A percentile compares a stretch with the other conserved stretches of the same genome.
Conservation (phyloP, 2,113 vertebrate genomes). For the Murina feae region DNA sequence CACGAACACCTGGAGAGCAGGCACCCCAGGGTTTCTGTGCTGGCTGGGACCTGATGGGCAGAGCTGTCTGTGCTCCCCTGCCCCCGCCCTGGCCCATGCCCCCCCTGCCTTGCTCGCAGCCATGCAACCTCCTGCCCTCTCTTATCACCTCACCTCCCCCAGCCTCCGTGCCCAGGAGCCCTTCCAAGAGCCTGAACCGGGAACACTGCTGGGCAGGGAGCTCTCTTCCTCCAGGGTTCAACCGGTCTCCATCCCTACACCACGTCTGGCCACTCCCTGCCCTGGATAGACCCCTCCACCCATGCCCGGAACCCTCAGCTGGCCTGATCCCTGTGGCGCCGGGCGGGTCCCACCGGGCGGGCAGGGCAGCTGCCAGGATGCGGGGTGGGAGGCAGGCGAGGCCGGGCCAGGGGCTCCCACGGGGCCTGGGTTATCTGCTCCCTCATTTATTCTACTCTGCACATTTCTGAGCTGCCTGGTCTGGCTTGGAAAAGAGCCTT, state of each 20-base stretch:
- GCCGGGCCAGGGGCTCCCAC: not conserved
- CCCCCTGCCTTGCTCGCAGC: not conserved
- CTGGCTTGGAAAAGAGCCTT: not conserved
- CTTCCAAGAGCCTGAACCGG: constrained; percentile 14
- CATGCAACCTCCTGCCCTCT: not conserved
- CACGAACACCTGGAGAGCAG: not conserved
- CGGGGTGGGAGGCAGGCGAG: constrained; percentile 10
- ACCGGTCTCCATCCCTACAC: constrained; percentile 51
- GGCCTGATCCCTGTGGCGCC: constrained; percentile 56
- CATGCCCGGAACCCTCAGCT: constrained; percentile 54
- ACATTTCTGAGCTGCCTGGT: constrained; percentile 1
- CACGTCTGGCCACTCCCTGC: constrained; percentile 27
- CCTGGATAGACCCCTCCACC: constrained; percentile 60
- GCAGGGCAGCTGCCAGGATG: constrained; percentile 41
- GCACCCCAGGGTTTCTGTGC: not conserved
- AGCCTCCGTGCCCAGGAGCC: constrained; percentile 24
- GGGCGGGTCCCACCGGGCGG: not conserved
- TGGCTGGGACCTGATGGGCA: not conserved
- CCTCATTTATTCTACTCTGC: not conserved
- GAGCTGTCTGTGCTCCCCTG: not conserved
- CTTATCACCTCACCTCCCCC: not conserved
- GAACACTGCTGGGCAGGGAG: not conserved
- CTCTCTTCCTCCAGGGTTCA: constrained; percentile 1
- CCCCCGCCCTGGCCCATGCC: not conserved
- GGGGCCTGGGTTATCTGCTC: not conserved